phyloP scores from a whole-genome alignment of 2,113 vertebrate genomes.

The Mirza zaza region DNA sequence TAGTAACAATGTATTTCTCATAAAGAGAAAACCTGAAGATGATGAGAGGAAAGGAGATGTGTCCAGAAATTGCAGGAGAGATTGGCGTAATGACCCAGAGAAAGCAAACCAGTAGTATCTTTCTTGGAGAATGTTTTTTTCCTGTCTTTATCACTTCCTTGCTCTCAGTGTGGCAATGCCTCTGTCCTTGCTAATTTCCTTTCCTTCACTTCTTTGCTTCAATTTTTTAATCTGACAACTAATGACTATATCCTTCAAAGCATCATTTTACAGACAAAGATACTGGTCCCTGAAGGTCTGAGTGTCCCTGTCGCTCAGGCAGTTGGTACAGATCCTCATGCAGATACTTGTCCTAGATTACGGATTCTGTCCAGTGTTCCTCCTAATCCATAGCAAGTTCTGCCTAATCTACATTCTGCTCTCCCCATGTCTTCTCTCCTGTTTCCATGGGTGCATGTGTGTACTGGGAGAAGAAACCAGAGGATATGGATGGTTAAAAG shows the following conservation, averaged over 20 bases:
- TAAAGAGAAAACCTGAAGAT: neutral
- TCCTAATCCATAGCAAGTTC: neutral
- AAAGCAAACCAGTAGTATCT: neutral
- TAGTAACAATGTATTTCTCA: neutral
- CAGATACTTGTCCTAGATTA: neutral
- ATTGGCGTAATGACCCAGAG: neutral
- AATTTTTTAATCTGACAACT: neutral
- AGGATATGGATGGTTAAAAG: neutral
- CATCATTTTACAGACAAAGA: neutral
- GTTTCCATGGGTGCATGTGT: neutral
- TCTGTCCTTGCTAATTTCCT: neutral
- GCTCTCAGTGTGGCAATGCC: neutral
- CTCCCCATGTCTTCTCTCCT: neutral
- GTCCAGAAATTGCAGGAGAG: neutral
- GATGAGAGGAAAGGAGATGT: neutral
- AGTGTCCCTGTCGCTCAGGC: neutral
- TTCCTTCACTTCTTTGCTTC: neutral
- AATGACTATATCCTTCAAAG: neutral
- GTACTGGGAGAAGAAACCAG: neutral
- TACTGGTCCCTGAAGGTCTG: neutral
- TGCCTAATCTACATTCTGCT: neutral
- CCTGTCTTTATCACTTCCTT: neutral
- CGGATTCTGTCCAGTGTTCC: fast-evolving
- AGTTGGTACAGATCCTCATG: neutral
- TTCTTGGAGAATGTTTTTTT: neutral